These are phyloP conservation scores for Frankliniella fusca DNA, from an alignment of 2,888 invertebrate genomes.

Conservation along the genomic window DNA sequence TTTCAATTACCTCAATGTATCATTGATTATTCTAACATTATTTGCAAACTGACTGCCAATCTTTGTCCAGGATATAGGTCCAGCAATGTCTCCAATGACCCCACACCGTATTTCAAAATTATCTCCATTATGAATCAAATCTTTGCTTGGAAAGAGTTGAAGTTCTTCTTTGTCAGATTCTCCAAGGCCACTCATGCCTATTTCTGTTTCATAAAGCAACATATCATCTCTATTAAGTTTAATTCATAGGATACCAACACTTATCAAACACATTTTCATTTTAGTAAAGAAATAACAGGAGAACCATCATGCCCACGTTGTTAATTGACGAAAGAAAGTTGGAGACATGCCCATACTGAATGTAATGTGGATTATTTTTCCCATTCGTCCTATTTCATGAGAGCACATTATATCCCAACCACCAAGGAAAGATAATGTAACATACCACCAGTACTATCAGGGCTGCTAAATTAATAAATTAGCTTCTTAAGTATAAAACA, in stretches of 20 bases:
- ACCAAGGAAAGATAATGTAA: too few species aligned
- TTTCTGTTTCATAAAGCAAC: neutral
- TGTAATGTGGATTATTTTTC: too few species aligned
- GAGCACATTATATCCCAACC: too few species aligned
- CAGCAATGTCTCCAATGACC: slow-evolving; percentile 52
- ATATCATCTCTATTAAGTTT: too few species aligned
- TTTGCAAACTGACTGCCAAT: slow-evolving; percentile 54
- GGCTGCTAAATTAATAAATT: too few species aligned
- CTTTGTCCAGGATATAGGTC: slow-evolving; percentile 60
- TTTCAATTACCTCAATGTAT: slow-evolving; percentile 49
- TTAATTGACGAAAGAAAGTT: slow-evolving; percentile 37
- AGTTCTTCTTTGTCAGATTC: slow-evolving; percentile 42
- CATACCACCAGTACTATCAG: too few species aligned
- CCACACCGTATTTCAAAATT: slow-evolving; percentile 61
- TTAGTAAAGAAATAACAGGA: neutral
- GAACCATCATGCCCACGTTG: neutral
- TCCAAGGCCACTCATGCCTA: slow-evolving; percentile 30
- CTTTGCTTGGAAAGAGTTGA: slow-evolving; percentile 48
- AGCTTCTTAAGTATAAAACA: too few species aligned
- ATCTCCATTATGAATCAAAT: slow-evolving; percentile 56
- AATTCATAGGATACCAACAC: too few species aligned
- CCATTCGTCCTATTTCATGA: too few species aligned
- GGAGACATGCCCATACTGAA: too few species aligned
- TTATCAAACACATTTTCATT: slow-evolving; percentile 1
- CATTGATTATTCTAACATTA: slow-evolving; percentile 57